Conservation (phyloP, 2,888 invertebrate genomes). For the Drosophila sordidula region DNA sequence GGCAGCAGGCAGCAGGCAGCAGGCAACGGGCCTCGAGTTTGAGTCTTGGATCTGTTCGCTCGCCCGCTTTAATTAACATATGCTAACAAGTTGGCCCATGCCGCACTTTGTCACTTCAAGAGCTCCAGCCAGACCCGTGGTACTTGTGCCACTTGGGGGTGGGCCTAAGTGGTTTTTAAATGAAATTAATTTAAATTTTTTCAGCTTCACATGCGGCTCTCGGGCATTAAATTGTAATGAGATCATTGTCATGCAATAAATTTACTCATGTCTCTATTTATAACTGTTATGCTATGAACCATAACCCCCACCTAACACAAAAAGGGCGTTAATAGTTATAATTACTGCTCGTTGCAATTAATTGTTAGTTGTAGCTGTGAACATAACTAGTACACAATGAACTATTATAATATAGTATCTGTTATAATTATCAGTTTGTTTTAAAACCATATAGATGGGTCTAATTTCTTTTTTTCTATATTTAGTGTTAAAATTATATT, state of each 20-base stretch:
- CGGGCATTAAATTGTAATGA: constrained; percentile 73
- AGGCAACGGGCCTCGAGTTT: constrained; percentile 41
- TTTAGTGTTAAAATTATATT: no score
- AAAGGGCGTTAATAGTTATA: constrained; percentile 51
- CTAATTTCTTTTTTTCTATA: not conserved
- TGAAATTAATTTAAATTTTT: constrained; percentile 78
- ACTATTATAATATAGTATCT: not conserved
- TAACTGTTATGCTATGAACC: constrained; percentile 61
- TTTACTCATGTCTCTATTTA: constrained; percentile 72
- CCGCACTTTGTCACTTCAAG: constrained; percentile 78
- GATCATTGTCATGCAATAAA: constrained; percentile 76
- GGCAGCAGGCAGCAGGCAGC: constrained; percentile 52
- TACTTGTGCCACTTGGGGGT: constrained; percentile 72
- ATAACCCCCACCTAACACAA: constrained; percentile 35
- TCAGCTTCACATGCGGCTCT: constrained; percentile 25
- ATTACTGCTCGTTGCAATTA: constrained; percentile 22
- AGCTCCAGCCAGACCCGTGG: constrained; percentile 43
- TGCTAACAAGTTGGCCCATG: constrained; percentile 79
- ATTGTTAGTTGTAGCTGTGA: not conserved
- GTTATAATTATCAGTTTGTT: not conserved
- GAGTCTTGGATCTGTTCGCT: constrained; percentile 35
- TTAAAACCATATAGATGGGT: not conserved
- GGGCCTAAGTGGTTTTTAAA: constrained; percentile 80
- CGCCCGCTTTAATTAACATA: constrained; percentile 80
- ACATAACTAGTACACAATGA: not conserved